These are phyloP conservation scores for Whitmania pigra DNA, from an alignment of 1,140 invertebrate species.

Conservation along the genomic window DNA sequence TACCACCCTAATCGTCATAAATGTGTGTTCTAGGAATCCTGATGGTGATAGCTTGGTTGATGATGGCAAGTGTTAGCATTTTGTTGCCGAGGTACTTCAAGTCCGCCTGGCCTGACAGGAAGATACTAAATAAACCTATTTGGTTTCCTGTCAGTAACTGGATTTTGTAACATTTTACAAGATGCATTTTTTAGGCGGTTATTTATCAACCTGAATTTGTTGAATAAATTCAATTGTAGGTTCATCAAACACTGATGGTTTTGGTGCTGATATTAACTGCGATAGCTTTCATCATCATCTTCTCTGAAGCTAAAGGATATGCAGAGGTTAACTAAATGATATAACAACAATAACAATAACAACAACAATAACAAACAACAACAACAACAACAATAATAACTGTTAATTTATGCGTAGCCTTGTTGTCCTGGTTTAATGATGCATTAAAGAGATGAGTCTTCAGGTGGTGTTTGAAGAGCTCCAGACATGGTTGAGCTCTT, in stretches of 20 bases:
- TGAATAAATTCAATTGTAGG: conserved; percentile 45
- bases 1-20: too few relatives aligned
- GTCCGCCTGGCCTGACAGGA: conserved; percentile 64
- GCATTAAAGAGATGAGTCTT: too few relatives aligned
- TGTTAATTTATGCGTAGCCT: too few relatives aligned
- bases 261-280: conserved; percentile 64
- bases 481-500: too few relatives aligned
- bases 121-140: conserved; percentile 68
- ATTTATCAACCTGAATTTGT: too few relatives aligned
- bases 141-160: conserved; percentile 53
- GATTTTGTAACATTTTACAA: background rate
- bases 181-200: background rate
- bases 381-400: too few relatives aligned
- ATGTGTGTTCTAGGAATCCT: conserved; percentile 7
- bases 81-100: conserved; percentile 74
- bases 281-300: conserved; percentile 64
- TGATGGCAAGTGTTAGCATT: conserved; percentile 35
- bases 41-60: conserved; percentile 20
- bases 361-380: too few relatives aligned
- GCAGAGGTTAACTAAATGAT: conserved; percentile 38
- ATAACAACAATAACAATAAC: too few relatives aligned
- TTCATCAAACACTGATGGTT: conserved; percentile 71
- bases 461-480: too few relatives aligned
- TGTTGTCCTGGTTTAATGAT: too few relatives aligned
- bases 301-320: conserved; percentile 66